Evolutionary conservation across 2,797 vertebrate genomes (phyloP).

Genomic region (Lutjanus argentimaculatus): DNA sequence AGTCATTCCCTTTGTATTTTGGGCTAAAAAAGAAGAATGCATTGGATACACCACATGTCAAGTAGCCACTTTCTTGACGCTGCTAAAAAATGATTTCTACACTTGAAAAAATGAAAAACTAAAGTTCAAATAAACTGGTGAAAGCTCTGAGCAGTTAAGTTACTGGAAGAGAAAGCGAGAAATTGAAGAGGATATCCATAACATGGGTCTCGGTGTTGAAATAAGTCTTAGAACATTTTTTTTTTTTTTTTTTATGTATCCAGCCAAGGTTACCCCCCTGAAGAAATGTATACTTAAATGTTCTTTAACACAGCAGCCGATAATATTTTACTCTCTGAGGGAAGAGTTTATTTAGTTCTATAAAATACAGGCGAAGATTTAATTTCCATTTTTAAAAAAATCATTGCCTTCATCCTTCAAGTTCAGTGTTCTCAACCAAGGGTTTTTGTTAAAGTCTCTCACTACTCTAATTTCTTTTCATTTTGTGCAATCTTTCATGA

Average conservation of each 20-base stretch:
- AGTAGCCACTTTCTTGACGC: not conserved
- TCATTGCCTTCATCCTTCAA: not conserved
- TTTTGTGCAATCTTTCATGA: not conserved
- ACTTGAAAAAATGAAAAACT: constrained; percentile 19
- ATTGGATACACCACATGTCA: constrained; percentile 15
- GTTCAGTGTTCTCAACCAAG: not conserved
- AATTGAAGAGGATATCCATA: constrained; percentile 36
- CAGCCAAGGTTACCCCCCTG: constrained; percentile 35
- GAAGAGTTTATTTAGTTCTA: constrained; percentile 19
- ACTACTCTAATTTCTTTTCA: not conserved
- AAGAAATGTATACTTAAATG: constrained; percentile 46
- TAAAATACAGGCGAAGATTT: constrained; percentile 20
- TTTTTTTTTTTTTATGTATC: constrained; percentile 41
- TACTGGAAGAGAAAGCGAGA: constrained; percentile 43
- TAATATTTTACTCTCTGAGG: constrained; percentile 23
- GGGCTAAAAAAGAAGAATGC: constrained; percentile 14
- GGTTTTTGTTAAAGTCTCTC: not conserved
- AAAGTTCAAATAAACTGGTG: constrained; percentile 59
- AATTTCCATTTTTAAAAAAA: constrained; percentile 7
- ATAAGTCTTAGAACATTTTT: constrained; percentile 20
- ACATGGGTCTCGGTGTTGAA: constrained; percentile 47
- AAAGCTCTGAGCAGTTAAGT: constrained; percentile 33
- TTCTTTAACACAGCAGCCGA: constrained; percentile 13
- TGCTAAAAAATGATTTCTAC: constrained; percentile 1
- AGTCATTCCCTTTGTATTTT: constrained; percentile 14